Conservation (phyloP, 2,888 invertebrate genomes). For the Laspeyria flexula region DNA sequence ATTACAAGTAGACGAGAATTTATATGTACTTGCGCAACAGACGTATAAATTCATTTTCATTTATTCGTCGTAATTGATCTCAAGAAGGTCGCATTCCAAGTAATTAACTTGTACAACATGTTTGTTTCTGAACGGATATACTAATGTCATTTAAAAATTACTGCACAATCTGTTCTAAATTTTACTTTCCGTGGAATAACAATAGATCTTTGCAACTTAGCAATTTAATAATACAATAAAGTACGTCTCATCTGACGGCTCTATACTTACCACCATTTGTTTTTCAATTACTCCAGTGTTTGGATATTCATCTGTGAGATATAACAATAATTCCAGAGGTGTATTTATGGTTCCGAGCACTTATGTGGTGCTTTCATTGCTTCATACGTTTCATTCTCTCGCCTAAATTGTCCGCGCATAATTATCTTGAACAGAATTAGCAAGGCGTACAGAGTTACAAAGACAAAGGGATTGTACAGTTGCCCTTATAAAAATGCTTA, state of each 20-base stretch:
- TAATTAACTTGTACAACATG: constrained; percentile 23
- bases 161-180: constrained; percentile 1
- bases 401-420: constrained; percentile 23
- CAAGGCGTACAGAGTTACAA: no score
- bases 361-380: constrained; percentile 23
- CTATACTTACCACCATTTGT: no score
- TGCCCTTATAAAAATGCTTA: no score
- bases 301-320: constrained; percentile 16
- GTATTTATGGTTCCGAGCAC: constrained; percentile 15
- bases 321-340: constrained; percentile 28
- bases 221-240: no score
- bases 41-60: constrained; percentile 38
- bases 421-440: neutral
- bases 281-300: constrained; percentile 27
- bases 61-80: constrained; percentile 40
- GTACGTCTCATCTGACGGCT: no score
- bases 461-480: constrained; percentile 11
- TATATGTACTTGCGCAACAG: constrained; percentile 29
- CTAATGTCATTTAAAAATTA: constrained; percentile 24
- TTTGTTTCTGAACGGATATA: constrained; percentile 48
- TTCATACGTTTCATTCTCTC: constrained; percentile 14
- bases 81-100: constrained; percentile 50
- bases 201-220: constrained; percentile 4
- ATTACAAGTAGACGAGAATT: constrained; percentile 30
- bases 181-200: neutral